Evolutionary conservation across 2,797 vertebrate genomes (phyloP).

Genomic region (Novumbra hubbsi): DNA sequence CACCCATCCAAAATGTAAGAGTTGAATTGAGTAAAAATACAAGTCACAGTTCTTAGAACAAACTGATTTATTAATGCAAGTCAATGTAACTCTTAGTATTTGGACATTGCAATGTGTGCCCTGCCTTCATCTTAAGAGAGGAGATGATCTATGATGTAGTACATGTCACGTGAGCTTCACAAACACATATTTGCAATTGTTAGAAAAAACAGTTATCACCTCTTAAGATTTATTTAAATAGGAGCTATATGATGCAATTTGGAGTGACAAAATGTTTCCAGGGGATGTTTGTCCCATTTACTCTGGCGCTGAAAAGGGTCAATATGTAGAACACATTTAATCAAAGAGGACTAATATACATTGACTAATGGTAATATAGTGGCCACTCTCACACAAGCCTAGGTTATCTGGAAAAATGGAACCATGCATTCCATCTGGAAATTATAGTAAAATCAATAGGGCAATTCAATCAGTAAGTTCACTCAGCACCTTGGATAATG

Average conservation of each 20-base stretch:
- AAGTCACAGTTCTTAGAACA: too few relatives aligned
- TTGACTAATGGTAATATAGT: background rate
- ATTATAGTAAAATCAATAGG: background rate
- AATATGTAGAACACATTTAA: background rate
- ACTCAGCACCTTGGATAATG: background rate
- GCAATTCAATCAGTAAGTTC: background rate
- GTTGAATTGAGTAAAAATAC: too few relatives aligned
- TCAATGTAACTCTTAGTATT: too few relatives aligned
- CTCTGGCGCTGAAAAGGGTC: background rate
- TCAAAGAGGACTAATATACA: background rate
- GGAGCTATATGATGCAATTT: background rate
- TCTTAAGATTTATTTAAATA: too few relatives aligned
- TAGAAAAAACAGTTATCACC: too few relatives aligned
- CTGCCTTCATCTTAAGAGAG: too few relatives aligned
- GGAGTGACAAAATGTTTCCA: background rate
- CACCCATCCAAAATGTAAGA: too few relatives aligned
- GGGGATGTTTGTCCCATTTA: background rate
- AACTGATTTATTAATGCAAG: too few relatives aligned
- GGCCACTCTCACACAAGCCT: background rate
- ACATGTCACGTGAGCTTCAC: too few relatives aligned
- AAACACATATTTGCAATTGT: too few relatives aligned
- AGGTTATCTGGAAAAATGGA: background rate
- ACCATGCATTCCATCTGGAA: background rate
- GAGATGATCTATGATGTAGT: too few relatives aligned
- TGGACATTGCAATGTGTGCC: too few relatives aligned